Evolutionary conservation across 2,113 vertebrate species (phyloP), one percentile per base, ranked within the genome.

Genomic region (Phocoena sinus): DNA sequence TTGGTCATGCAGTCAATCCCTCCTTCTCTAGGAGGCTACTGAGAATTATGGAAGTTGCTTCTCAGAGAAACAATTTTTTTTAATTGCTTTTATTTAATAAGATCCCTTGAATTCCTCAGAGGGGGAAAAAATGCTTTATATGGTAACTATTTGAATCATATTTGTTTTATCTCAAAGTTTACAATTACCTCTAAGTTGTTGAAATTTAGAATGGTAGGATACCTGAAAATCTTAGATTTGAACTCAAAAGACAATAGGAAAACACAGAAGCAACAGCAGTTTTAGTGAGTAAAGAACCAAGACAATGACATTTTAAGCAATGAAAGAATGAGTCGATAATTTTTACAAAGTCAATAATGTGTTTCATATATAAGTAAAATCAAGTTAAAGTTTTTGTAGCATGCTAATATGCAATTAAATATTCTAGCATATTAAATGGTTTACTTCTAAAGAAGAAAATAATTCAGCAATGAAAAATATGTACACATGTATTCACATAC

Each of bases 11-110:
- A 41, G 1, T 70, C 28, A 38, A 13, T 31, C 1, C 4, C 77
- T 41, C 13, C 7, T 70, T 80, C n/a, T 47, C 18, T 89, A 74
- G 17, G 3, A 71, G 21, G 79, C 7, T 67, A n/a, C 6, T 86
- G 41, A 77, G 41, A 94, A 65, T 94, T 82, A 71, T 68, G 5
- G 77, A 50, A 38, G 25, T 41, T 63, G 7, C 15, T 92, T 70
- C 12, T 80, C 31, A 90, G 31, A 63, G 25, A 96, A 94, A 90
- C 15, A 14, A 58, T 25, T 65, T 94, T n/a, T 12, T 85, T 36
- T 50, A 84, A 47, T 77, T 80, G 2, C 15, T 86, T 77, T 92
- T 65, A 63, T 50, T 86, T 63, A 8, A 31, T 21, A 47, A 4
- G 13, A 68, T 2, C 41, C 10, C 17, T 11, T 93, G 47, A 63